Base-by-base conservation (phyloP, 2,888 invertebrate genomes). In the Micropterix aruncella region DNA sequence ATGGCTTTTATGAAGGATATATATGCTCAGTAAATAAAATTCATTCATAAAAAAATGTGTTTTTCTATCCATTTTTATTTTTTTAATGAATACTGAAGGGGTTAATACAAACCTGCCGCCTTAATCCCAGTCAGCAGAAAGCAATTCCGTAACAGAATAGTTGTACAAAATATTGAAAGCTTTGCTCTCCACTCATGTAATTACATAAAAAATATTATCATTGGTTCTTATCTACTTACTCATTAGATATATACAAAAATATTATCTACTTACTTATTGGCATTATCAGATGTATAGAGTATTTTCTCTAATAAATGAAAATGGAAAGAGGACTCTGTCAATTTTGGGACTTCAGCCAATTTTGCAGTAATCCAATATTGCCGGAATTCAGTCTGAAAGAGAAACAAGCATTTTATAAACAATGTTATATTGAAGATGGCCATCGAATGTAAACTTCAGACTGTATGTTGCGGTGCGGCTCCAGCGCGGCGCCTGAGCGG, bases 331-430 rank as follows among this genome's bases (percentile, higher is more conserved):
- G 60, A 48, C 18, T 54, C 54, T 41, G 57, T 52, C 2, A 80
- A 52, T 42, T 66, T 69, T 2, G 67, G 60, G n/a, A 59, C 62
- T 57, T 93, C 91, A 2, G 67, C 60, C 36, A 92, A 64, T 56
- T 89, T 83, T 0, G 80, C 74, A 46, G 75, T 68, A 43, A 93
- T 55, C 88, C 93, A 94, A 60, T 75, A 93, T 54, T 88, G 80
- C 37, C 95, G 74, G 57, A 90, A 91, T 53, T 85, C 82, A 5
- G 85, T 75, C 86, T 89, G 66, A 48, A 74, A 70, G 50, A 52
- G 51, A 50, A 52, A 44, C 47, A 45, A 42, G 45, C 37, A 12
- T 19, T 40, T 38, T 38, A 37, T 44, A 40, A 37, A 12, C 36
- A 41, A 44, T 36, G 12, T 38, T 37, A 40, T n/a, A 18, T 40